A percentile compares a stretch with the other conserved stretches of the same genome.
These are phyloP conservation scores for Metopia argyrocephala DNA, from an alignment of 2,888 invertebrate species.

Conservation along the genomic window DNA sequence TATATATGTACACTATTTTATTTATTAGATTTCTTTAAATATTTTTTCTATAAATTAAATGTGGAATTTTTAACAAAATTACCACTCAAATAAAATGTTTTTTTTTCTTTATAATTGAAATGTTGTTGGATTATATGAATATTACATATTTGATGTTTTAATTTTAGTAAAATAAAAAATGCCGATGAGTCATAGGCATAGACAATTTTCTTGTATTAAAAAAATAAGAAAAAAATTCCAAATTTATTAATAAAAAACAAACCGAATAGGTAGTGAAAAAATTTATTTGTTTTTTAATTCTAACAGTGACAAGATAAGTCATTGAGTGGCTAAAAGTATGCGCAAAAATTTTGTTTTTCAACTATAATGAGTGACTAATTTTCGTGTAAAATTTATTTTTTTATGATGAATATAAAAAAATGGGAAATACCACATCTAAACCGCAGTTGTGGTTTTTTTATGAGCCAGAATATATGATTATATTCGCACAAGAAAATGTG, in stretches of 20 bases:
- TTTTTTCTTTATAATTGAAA: conserved; percentile 5
- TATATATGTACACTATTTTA: background rate
- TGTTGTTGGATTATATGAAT: conserved; percentile 23
- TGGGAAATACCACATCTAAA: conserved; percentile 6
- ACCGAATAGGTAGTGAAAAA: background rate
- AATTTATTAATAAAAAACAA: background rate
- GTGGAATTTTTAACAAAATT: conserved; percentile 34
- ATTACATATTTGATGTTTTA: conserved; percentile 30
- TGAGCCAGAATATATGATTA: background rate
- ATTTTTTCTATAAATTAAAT: conserved; percentile 13
- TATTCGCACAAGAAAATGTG: conserved; percentile 4
- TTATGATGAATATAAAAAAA: background rate
- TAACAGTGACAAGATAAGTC: conserved; percentile 19
- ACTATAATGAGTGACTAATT: conserved; percentile 33
- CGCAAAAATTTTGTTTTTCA: conserved; percentile 1
- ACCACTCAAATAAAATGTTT: conserved; percentile 32
- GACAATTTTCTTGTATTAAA: background rate
- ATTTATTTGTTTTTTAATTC: background rate
- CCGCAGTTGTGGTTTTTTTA: background rate
- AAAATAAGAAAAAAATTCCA: background rate
- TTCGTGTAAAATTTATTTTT: conserved; percentile 8
- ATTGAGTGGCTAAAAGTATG: conserved; percentile 11
- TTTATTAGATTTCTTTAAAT: background rate
- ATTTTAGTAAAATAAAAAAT: conserved; percentile 25
- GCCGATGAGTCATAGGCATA: conserved; percentile 46